Evolutionary conservation across 2,888 invertebrate species (phyloP), one percentile per base, ranked within the genome.

Genomic region (Cremastobaeus sp.): DNA sequence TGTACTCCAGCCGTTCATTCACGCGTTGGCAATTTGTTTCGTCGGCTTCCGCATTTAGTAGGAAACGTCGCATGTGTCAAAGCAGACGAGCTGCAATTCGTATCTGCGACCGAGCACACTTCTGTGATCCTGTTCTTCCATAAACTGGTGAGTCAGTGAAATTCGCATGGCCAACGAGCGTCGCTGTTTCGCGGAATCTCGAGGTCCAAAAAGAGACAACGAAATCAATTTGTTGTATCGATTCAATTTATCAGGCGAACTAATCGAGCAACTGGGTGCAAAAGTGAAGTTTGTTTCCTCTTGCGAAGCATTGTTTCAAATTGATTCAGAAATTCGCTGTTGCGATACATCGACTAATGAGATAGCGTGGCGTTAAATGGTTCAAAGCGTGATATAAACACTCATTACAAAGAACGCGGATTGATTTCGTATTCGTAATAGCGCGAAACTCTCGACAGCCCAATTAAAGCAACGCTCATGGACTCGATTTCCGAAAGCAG

Each of bases 1-100:
- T 71, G 30, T 59, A 28, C 52, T 43, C 41, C 18, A 35, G 50
- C 15, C 57, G 64, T 57, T 50, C 71, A 48, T 71, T 64, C 45
- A 64, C 64, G 64, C 60, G 57, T 37, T 32, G 30, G 57, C 57
- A 15, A 35, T 30, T 57, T 37, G 35, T 32, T 11, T 4, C 25
- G 21, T 18, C 21, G 9, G 4, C 34, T 52, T 54, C 37, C 25
- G 48, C 17, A 30, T 21, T 0, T 47, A 3, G 12, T 21, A 8
- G 28, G 15, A 12, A 9, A 2, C 18, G 17, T 4, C 43, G 45
- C 52, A 48, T 55, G 68, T 69, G 32, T 52, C 70, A 41, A 62
- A 62, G 41, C 45, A 39, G 17, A 14, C 9, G 20, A 17, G 32
- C 21, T 17, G 2, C 30, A n/a, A 34, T 12, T 35, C 35, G n/a